Base-by-base conservation (phyloP, 2,888 invertebrate species). In the Germaria angustata region DNA sequence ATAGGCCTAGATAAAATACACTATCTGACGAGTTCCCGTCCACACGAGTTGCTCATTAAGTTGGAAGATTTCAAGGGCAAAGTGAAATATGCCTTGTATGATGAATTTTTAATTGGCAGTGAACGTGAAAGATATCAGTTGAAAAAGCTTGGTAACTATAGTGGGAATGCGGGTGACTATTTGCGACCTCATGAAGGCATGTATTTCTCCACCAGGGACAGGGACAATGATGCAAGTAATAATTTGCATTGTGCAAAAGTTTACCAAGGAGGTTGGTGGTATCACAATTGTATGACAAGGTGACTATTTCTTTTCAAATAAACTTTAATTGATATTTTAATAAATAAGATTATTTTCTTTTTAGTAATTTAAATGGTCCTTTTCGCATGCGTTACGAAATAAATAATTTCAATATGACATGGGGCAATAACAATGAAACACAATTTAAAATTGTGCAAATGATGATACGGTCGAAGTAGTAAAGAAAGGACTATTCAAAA, bases 181-280 rank as follows among this genome's bases (percentile, higher is more conserved):
- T 32, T 83, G 36, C 41, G 66, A 9, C 17, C 34, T 32, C 80
- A 83, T 36, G 79, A 17, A 11, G 72, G 63, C n/a, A 72, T 51
- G 72, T 61, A 28, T 32, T 83, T 83, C 41, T 77, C 72, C 9
- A 83, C 83, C 1, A 53, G 41, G 7, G 80, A 83, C 24, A 32
- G 39, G 8, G 80, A 83, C 28, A 71, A 77, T 28, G 80, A 80
- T 77, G 61, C 39, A 1, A 68, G 39, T 49, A 13, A 20, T n/a
- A 20, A 59, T n/a, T 17, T 24, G 20, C 39, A 83, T 22, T 83
- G 83, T 63, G 83, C 80, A 0, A 61, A 41, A 17, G 1, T 11
- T 5, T 83, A 57, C 20, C 32, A 68, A 11, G 72, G 80, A 0
- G 80, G 71, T 28, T 83, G 83, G 83, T 83, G 83, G 83, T 83